Percentiles rank a stretch among this genome's conserved stretches.
Conservation (phyloP, 1,140 invertebrate species). For the Procambarus clarkii region DNA sequence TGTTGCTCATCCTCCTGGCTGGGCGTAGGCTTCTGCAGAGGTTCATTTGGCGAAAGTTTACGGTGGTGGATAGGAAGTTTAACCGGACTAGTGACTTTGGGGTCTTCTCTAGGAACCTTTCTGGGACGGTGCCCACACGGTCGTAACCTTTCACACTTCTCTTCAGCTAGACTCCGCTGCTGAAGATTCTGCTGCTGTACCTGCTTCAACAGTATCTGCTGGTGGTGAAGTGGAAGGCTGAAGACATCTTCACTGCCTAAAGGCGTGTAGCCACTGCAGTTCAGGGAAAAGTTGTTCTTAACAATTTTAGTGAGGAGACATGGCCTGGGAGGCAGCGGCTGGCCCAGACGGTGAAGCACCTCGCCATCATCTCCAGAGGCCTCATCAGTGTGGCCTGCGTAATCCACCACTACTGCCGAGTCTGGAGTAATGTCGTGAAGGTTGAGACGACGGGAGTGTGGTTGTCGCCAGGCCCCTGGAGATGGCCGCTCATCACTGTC, state of each 20-base stretch:
- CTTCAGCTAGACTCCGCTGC: conserved; percentile 3
- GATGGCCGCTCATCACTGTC: not conserved
- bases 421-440: conserved; percentile 64
- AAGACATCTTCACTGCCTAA: conserved; percentile 50
- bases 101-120: conserved; percentile 35
- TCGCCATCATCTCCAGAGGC: conserved; percentile 42
- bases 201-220: conserved; percentile 20
- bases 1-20: not conserved
- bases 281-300: conserved; percentile 54
- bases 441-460: conserved; percentile 2
- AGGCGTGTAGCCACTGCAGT: conserved; percentile 36
- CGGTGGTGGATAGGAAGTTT: conserved; percentile 6
- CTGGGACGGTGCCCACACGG: conserved; percentile 66
- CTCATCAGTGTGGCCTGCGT: conserved; percentile 46
- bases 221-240: conserved; percentile 1
- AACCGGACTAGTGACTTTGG: not conserved
- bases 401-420: conserved; percentile 60
- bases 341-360: not conserved
- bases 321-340: conserved; percentile 6
- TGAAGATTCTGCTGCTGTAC: conserved; percentile 11
- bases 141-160: conserved; percentile 37
- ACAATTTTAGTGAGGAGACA: conserved; percentile 61
- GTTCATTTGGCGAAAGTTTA: not conserved
- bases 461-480: conserved; percentile 5
- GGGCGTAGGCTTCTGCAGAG: not conserved